Base-by-base conservation (phyloP, 2,113 vertebrate genomes). In the Ptychochromis oligacanthus region DNA sequence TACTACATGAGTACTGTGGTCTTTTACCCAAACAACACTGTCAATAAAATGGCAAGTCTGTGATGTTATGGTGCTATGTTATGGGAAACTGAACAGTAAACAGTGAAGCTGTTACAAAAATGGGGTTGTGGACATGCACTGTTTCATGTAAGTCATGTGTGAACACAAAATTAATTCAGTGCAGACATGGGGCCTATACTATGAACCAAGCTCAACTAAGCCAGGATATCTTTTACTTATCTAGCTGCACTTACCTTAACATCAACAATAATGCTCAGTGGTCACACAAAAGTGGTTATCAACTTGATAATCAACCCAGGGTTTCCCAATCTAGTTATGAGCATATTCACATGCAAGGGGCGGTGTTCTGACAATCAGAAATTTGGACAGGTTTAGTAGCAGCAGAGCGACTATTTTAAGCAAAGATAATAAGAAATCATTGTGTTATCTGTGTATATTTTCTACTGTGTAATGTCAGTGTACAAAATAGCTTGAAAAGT, bases 21-120 rank as follows among this genome's bases (percentile, higher is more conserved):
- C 6, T 0, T 64, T 64, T 4, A 8, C 22, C 12, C 7, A 64
- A 22, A 64, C 20, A 40, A 40, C 12, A 24, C n/a, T 15, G 6
- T 3, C 22, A 67, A 18, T n/a, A 67, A 67, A 26, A 5, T 9
- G 61, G 4, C 36, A 65, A 40, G 7, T 65, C n/a, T 43, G 38
- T 65, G n/a, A 46, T 1, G 4, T 49, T 15, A 49, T 15, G 46
- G 7, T 52, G 17, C 17, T 7, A 7, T 52, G 46, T 17, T 18
- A 15, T 7, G 46, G 49, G 18, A 17, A 3, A 7, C 17, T 7
- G 18, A 52, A 20, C 49, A 52, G 15, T 7, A 52, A 49, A 49
- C 2, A 49, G 4, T 49, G 40, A 43, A 3, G 11, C n/a, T n/a
- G n/a, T n/a, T n/a, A n/a, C n/a, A n/a, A n/a, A n/a, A n/a, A n/a